Evolutionary conservation across 1,140 invertebrate species (phyloP), one percentile per base, ranked within the genome.

Genomic region (Oreohelix idahoensis): DNA sequence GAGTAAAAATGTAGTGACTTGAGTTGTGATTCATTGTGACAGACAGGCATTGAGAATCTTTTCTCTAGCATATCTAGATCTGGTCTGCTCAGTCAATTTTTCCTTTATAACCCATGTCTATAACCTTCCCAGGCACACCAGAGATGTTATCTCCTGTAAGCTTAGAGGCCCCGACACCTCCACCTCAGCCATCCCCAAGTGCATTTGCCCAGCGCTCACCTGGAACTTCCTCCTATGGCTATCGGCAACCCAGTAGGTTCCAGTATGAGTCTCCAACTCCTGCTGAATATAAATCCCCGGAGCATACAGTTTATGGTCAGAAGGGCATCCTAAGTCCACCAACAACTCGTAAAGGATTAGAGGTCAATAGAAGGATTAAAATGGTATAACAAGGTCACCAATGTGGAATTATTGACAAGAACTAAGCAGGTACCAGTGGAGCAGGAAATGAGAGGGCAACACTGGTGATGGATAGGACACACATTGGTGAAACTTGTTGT

Each of bases 61-160:
- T 89, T 95, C 95, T 20, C 91, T 93, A n/a, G 93, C 93, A 75
- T 95, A 95, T 87, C 93, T 95, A 10, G 94, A 95, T 58, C 93
- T 95, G 49, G 93, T 95, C 81, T n/a, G n/a, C n/a, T n/a, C n/a
- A n/a, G n/a, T n/a, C n/a, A n/a, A n/a, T n/a, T n/a, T n/a, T n/a
- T n/a, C n/a, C n/a, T n/a, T n/a, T n/a, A n/a, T n/a, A n/a, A n/a
- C n/a, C 17, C 45, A 11, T 49, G 45, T 49, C 17, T 49, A 8
- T 11, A 23, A 32, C 15, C 1, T 75, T 26, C 85, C 0, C 81
- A 91, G 90, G 89, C 35, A 91, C 89, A 26, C 90, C 90, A 63
- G 90, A 91, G 80, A 90, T 91, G 90, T 77, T 91, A 69, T 91
- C 90, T 13, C 90, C 90, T 23, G 85, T 89, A 0, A 88, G 87